These are phyloP conservation scores for Lypha dubia DNA, from an alignment of 2,888 invertebrate species.

Conservation along the genomic window DNA sequence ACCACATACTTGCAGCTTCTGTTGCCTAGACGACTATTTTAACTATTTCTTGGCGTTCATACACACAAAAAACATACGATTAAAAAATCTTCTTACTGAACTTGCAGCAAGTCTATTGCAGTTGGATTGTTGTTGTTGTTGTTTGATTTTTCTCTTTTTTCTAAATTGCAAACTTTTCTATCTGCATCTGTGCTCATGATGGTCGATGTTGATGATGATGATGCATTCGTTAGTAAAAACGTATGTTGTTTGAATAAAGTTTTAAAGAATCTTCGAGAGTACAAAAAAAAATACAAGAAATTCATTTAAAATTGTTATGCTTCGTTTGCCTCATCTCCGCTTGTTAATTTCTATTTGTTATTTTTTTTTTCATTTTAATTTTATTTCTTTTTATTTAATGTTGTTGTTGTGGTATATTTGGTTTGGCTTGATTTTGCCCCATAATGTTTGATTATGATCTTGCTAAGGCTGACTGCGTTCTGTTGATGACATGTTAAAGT, in stretches of 20 bases:
- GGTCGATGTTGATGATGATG: constrained; percentile 46
- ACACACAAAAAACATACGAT: constrained; percentile 7
- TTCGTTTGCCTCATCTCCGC: constrained; percentile 64
- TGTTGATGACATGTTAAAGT: constrained; percentile 65
- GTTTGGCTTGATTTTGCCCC: constrained; percentile 49
- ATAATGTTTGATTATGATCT: constrained; percentile 58
- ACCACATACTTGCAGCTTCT: constrained; percentile 63
- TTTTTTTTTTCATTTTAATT: not conserved
- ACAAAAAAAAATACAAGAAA: constrained; percentile 34
- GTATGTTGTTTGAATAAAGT: constrained; percentile 63
- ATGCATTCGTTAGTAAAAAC: constrained; percentile 53
- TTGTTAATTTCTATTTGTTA: constrained; percentile 57
- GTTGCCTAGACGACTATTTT: constrained; percentile 35
- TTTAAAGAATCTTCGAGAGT: constrained; percentile 11
- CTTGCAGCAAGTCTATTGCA: constrained; percentile 63
- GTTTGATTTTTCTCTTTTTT: constrained; percentile 4
- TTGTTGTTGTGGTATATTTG: constrained; percentile 49
- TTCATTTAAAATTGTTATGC: constrained; percentile 54
- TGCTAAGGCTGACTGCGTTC: constrained; percentile 43
- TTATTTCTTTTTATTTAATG: not conserved
- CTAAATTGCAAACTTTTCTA: constrained; percentile 38
- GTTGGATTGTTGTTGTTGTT: constrained; percentile 1
- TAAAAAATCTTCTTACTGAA: constrained; percentile 47
- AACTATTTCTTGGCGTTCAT: constrained; percentile 53
- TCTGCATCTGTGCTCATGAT: constrained; percentile 43